These are phyloP conservation scores for Eupithecia abbreviata DNA, from an alignment of 2,888 invertebrate genomes.

Conservation along the genomic window DNA sequence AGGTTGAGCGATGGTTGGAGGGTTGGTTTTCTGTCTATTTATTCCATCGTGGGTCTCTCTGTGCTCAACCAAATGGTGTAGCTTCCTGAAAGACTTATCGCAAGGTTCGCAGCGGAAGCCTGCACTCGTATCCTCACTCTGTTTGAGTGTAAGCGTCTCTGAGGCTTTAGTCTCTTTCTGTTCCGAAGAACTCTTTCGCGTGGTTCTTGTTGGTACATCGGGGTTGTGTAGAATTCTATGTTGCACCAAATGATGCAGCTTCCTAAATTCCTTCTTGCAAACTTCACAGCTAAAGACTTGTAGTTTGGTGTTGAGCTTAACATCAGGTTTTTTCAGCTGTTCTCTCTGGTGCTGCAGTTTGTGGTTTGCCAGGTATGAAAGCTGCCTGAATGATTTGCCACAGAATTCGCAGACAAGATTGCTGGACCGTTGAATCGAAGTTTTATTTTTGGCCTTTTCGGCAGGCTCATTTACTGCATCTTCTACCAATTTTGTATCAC, in stretches of 20 bases:
- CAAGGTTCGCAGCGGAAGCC: conserved; percentile 80
- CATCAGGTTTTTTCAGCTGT: conserved; percentile 57
- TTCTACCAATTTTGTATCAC: conserved; percentile 33
- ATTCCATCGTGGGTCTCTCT: conserved; percentile 78
- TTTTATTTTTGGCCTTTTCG: conserved; percentile 49
- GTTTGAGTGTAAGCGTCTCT: conserved; percentile 52
- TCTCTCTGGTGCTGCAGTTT: conserved; percentile 71
- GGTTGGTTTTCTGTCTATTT: conserved; percentile 64
- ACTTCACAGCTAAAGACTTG: conserved; percentile 72
- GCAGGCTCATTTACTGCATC: conserved; percentile 48
- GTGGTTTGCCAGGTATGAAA: conserved; percentile 76
- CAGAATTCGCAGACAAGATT: conserved; percentile 75
- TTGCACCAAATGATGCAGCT: conserved; percentile 78
- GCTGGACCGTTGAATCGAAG: conserved; percentile 43
- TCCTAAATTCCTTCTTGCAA: conserved; percentile 78
- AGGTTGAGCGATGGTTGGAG: conserved; percentile 44
- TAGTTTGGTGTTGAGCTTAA: conserved; percentile 40
- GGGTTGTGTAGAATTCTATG: conserved; percentile 75
- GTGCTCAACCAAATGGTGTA: conserved; percentile 80
- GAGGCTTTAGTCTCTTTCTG: conserved; percentile 62
- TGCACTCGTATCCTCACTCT: conserved; percentile 68
- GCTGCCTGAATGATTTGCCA: conserved; percentile 77
- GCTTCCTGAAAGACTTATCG: conserved; percentile 79
- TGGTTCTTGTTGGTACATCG: conserved; percentile 52
- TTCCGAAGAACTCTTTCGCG: conserved; percentile 70